Percentiles rank a stretch among this genome's conserved stretches.
Evolutionary conservation across 1,140 invertebrate genomes (phyloP).

Genomic region (Halyomorpha halys): DNA sequence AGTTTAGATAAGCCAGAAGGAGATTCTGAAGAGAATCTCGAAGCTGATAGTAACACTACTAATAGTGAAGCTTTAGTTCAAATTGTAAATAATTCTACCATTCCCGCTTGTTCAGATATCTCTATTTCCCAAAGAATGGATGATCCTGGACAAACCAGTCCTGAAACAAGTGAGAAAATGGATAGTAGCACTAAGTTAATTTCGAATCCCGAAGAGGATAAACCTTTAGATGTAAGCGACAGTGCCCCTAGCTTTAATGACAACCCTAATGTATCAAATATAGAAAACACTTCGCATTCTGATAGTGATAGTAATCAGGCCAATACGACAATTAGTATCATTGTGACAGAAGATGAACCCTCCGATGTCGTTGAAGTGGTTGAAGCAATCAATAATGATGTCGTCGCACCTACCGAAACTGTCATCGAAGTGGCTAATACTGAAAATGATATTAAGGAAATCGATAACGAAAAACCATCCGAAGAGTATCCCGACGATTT

Average conservation of each 20-base stretch:
- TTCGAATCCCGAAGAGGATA: not conserved
- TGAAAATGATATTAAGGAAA: slow-evolving; percentile 34
- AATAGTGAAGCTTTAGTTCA: slow-evolving; percentile 10
- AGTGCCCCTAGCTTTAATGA: slow-evolving; percentile 12
- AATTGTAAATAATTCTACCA: slow-evolving; percentile 13
- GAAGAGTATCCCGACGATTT: slow-evolving; percentile 58
- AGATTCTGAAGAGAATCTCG: not conserved
- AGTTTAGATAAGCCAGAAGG: slow-evolving; percentile 4
- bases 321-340: not conserved
- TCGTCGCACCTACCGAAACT: not conserved
- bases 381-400: not conserved
- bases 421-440: slow-evolving; percentile 20
- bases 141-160: not conserved
- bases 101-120: not conserved
- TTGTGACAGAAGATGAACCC: not conserved
- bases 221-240: not conserved
- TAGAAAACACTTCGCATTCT: not conserved
- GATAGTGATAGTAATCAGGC: not conserved
- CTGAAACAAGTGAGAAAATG: not conserved
- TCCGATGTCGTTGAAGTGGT: not conserved
- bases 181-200: not conserved
- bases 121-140: not conserved
- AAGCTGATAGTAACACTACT: slow-evolving; percentile 10
- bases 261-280: not conserved
- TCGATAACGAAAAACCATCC: slow-evolving; percentile 23